A percentile compares a stretch with the other conserved stretches of the same genome.
Conservation (phyloP, 2,888 invertebrate species). For the Suillia variegata region DNA sequence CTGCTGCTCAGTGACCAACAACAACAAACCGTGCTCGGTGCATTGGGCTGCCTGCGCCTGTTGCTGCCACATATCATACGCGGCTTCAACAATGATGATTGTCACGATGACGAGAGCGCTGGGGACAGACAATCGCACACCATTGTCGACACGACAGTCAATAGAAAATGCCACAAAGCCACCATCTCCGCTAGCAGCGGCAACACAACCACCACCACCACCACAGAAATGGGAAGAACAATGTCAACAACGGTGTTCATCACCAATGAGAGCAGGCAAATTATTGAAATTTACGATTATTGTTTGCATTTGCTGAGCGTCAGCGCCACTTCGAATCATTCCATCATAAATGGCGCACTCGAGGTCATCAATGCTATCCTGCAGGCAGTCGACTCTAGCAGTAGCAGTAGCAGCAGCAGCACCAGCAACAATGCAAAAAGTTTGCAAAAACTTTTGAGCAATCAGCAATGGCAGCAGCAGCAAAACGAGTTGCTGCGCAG, state of each 20-base stretch:
- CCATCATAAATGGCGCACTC: conserved; percentile 84
- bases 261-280: conserved; percentile 51
- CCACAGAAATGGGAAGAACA: conserved; percentile 8
- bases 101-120: conserved; percentile 37
- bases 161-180: conserved; percentile 10
- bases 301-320: conserved; percentile 74
- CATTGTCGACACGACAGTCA: conserved; percentile 14
- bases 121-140: conserved; percentile 29
- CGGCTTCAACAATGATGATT: conserved; percentile 39
- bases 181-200: conserved; percentile 21
- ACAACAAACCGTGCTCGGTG: conserved; percentile 67
- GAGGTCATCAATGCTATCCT: conserved; percentile 66
- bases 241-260: conserved; percentile 18
- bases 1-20: conserved; percentile 54
- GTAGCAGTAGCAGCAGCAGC: conserved; percentile 23
- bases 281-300: conserved; percentile 75
- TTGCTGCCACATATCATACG: conserved; percentile 66
- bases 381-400: conserved; percentile 45
- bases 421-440: conserved; percentile 36
- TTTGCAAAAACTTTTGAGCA: conserved; percentile 54
- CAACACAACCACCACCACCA: conserved; percentile 23
- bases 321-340: conserved; percentile 77
- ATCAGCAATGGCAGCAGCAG: conserved; percentile 57
- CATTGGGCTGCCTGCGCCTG: conserved; percentile 69
- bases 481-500: conserved; percentile 60